phyloP scores from a whole-genome alignment of 2,797 vertebrate genomes.

The Esox masquinongy region DNA sequence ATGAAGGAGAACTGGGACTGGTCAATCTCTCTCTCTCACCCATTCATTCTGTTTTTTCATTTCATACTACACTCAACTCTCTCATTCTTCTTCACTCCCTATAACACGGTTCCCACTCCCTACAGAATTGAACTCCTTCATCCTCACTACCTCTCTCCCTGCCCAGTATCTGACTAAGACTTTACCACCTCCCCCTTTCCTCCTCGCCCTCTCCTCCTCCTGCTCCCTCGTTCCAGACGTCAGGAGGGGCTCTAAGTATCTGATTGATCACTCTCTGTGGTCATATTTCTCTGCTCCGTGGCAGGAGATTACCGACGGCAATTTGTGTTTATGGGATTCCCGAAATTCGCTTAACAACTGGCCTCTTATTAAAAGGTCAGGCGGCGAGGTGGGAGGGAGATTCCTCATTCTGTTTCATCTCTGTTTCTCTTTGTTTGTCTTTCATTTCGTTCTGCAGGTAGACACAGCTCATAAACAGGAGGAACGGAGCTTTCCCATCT shows the following conservation, averaged over 20 bases:
- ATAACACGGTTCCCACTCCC: not conserved
- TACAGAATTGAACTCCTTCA: not conserved
- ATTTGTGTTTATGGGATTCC: slow-evolving; percentile 68
- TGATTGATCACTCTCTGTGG: slow-evolving; percentile 57
- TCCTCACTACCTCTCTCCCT: not conserved
- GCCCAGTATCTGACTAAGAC: not conserved
- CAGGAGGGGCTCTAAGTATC: slow-evolving; percentile 53
- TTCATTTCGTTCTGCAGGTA: slow-evolving; percentile 3
- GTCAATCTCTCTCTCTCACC: not conserved
- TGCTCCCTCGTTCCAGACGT: slow-evolving; percentile 1
- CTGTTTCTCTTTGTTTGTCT: slow-evolving; percentile 5
- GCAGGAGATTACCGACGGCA: slow-evolving; percentile 60
- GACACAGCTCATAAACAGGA: slow-evolving; percentile 11
- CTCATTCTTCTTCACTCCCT: not conserved
- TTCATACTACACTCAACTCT: not conserved
- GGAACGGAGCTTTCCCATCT: not conserved
- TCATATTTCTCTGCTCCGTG: slow-evolving; percentile 57
- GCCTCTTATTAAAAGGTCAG: slow-evolving; percentile 55
- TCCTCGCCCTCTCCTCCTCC: not conserved
- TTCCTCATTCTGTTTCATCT: slow-evolving; percentile 10
- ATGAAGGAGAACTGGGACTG: not conserved
- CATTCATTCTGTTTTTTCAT: not conserved
- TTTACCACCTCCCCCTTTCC: not conserved
- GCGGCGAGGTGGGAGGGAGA: slow-evolving; percentile 18
- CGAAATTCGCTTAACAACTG: slow-evolving; percentile 56